Percentiles rank a stretch among this genome's conserved stretches.
Evolutionary conservation across 2,888 invertebrate species (phyloP).

Genomic region (Drosophila anomalata): DNA sequence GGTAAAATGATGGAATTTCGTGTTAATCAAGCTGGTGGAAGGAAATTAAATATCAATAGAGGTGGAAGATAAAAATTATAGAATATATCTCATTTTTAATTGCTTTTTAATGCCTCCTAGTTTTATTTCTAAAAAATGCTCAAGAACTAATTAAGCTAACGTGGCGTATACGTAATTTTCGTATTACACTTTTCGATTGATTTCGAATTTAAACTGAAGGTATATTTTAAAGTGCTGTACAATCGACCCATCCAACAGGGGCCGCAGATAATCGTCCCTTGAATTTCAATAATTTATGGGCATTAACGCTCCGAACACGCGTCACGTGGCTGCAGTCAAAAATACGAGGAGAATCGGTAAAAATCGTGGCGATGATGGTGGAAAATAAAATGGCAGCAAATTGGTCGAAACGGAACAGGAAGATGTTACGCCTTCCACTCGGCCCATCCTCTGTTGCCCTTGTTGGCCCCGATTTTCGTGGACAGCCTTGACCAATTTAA

Average conservation of each 20-base stretch:
- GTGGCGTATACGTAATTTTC: too few relatives aligned
- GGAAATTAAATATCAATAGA: slow-evolving; percentile 9
- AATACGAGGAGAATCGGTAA: slow-evolving; percentile 25
- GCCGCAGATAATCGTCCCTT: slow-evolving; percentile 23
- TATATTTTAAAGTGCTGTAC: not conserved
- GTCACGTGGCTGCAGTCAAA: slow-evolving; percentile 50
- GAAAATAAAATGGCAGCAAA: slow-evolving; percentile 55
- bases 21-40: not conserved
- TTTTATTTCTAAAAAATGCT: too few relatives aligned
- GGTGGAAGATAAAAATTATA: too few relatives aligned
- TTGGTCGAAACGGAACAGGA: slow-evolving; percentile 47
- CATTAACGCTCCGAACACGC: slow-evolving; percentile 52
- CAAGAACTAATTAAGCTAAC: too few relatives aligned
- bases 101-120: not conserved
- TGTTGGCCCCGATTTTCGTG: slow-evolving; percentile 7
- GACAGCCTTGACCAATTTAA: slow-evolving; percentile 66
- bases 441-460: not conserved
- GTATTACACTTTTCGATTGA: too few relatives aligned
- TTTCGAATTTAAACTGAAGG: not conserved
- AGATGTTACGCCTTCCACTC: slow-evolving; percentile 10
- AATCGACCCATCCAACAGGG: not conserved
- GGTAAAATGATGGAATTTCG: slow-evolving; percentile 2
- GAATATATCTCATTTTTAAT: too few relatives aligned
- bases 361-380: not conserved
- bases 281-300: slow-evolving; percentile 64